phyloP scores from a whole-genome alignment of 2,888 invertebrate species.

The Axea sp. region DNA sequence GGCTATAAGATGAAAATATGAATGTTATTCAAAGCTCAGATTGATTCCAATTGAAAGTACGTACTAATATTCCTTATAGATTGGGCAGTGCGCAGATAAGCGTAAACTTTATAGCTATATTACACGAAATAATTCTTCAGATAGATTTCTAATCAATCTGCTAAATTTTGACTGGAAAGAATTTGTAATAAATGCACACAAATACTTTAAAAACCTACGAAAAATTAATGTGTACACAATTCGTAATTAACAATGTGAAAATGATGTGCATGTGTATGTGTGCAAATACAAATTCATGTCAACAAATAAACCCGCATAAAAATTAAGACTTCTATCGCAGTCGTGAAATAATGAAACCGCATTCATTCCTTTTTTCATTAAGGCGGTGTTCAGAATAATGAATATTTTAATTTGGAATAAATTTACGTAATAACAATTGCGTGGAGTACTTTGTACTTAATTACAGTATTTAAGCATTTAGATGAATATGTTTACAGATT shows the following conservation, averaged over 20 bases:
- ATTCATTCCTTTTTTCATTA: neutral
- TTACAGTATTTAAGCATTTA: slow-evolving; percentile 43
- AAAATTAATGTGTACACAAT: too few species aligned
- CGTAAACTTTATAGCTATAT: slow-evolving; percentile 62
- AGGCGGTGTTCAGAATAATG: slow-evolving; percentile 11
- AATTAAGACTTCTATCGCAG: too few species aligned
- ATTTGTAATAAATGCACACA: too few species aligned
- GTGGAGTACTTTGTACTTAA: slow-evolving; percentile 43
- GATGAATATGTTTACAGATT: slow-evolving; percentile 34
- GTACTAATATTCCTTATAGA: slow-evolving; percentile 65
- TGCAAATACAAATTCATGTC: too few species aligned
- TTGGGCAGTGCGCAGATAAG: slow-evolving; percentile 70
- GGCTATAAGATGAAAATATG: slow-evolving; percentile 19
- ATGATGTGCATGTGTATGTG: too few species aligned
- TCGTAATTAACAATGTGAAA: too few species aligned
- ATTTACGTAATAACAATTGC: slow-evolving; percentile 28
- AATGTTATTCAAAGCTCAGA: slow-evolving; percentile 21
- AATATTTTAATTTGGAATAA: slow-evolving; percentile 29
- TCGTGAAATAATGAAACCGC: too few species aligned
- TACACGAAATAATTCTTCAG: slow-evolving; percentile 29
- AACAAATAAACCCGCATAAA: too few species aligned
- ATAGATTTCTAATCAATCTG: slow-evolving; percentile 7
- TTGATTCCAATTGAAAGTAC: slow-evolving; percentile 65
- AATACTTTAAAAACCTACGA: too few species aligned
- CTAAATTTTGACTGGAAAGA: neutral